phyloP scores from a whole-genome alignment of 2,888 invertebrate genomes.

The Mechanitis mazaeus region DNA sequence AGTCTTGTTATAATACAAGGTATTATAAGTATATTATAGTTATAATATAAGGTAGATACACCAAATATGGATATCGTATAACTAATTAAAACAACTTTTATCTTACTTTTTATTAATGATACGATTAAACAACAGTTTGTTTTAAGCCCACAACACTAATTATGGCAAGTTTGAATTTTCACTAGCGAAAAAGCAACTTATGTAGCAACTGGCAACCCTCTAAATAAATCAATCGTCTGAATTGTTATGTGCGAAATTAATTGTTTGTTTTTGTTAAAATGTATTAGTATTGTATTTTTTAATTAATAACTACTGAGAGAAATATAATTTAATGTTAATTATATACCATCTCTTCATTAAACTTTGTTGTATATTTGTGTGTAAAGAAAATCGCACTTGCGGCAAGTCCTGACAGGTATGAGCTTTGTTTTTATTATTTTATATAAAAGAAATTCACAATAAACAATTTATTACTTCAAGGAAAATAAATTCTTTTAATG shows the following conservation, averaged over 20 bases:
- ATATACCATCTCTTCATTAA: background rate
- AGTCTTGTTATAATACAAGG: too few relatives aligned
- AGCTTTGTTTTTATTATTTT: conserved; percentile 24
- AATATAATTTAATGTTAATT: conserved; percentile 1
- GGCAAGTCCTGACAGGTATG: conserved; percentile 21
- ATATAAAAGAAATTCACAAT: background rate
- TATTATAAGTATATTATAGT: too few relatives aligned
- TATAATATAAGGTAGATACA: too few relatives aligned
- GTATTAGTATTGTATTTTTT: conserved; percentile 14
- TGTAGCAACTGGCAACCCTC: conserved; percentile 7
- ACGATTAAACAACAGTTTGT: background rate
- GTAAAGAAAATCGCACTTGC: conserved; percentile 5
- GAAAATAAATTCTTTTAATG: too few relatives aligned
- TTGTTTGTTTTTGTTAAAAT: conserved; percentile 26
- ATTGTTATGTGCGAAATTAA: conserved; percentile 22
- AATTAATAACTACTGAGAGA: conserved; percentile 3
- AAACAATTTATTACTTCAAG: background rate
- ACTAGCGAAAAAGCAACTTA: background rate
- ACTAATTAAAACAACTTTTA: too few relatives aligned
- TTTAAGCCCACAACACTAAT: background rate
- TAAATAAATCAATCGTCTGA: conserved; percentile 23
- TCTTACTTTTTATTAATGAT: background rate
- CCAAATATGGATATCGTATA: too few relatives aligned
- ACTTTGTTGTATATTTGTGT: conserved; percentile 2
- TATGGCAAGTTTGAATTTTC: background rate